phyloP scores from a whole-genome alignment of 2,888 invertebrate species.

The Drosophila antonietae region DNA sequence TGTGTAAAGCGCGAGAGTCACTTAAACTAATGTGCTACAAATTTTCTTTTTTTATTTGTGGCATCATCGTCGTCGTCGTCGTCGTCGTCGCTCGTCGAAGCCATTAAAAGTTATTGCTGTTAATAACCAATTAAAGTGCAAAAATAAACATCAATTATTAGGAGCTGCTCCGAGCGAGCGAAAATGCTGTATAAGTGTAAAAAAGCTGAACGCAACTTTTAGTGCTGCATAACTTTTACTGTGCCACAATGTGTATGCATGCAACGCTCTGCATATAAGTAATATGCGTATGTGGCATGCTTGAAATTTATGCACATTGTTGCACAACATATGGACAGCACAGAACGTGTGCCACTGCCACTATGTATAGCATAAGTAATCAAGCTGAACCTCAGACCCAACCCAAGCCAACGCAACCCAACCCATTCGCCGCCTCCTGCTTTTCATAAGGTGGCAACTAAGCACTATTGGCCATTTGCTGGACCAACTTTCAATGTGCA shows the following conservation, averaged over 20 bases:
- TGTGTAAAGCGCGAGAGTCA: constrained; percentile 36
- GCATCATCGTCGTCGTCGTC: background rate
- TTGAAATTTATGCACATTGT: constrained; percentile 67
- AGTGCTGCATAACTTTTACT: constrained; percentile 21
- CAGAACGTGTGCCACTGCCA: constrained; percentile 12
- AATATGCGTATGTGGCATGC: constrained; percentile 15
- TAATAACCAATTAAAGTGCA: constrained; percentile 77
- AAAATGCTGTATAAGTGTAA: background rate
- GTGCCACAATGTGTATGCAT: constrained; percentile 10
- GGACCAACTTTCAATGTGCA: constrained; percentile 38
- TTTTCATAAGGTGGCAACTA: constrained; percentile 28
- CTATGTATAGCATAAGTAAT: constrained; percentile 62
- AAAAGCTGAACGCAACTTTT: constrained; percentile 21
- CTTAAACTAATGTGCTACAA: constrained; percentile 21
- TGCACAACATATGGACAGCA: constrained; percentile 41
- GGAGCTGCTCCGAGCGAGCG: background rate
- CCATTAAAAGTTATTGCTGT: constrained; percentile 67
- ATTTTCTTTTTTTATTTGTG: constrained; percentile 18
- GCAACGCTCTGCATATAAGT: background rate
- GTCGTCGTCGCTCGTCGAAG: constrained; percentile 28
- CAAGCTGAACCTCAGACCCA: constrained; percentile 24
- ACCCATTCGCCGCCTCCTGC: background rate
- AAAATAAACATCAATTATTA: constrained; percentile 76
- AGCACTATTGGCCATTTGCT: constrained; percentile 37
- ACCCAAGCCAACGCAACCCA: background rate